Conservation (phyloP, 1,140 invertebrate genomes). For the Sycobia sp. region DNA sequence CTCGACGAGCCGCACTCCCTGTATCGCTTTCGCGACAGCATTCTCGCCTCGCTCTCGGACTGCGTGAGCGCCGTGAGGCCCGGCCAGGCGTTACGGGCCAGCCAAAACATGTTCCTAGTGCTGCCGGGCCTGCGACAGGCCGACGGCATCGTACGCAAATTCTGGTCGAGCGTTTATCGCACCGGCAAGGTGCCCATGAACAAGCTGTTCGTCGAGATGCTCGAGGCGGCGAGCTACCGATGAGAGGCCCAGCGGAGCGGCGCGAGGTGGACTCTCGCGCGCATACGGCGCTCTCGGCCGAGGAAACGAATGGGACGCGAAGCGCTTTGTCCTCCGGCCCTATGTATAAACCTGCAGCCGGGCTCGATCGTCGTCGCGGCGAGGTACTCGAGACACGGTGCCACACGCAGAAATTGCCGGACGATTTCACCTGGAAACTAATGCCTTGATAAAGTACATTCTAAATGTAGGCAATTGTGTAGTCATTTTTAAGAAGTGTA, state of each 20-base stretch:
- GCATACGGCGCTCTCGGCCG: not conserved
- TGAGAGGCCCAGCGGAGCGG: slow-evolving; percentile 40
- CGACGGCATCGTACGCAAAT: slow-evolving; percentile 84
- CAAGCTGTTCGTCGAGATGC: slow-evolving; percentile 96
- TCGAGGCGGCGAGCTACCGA: slow-evolving; percentile 71
- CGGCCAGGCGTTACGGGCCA: slow-evolving; percentile 71
- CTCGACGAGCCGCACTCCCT: slow-evolving; percentile 84
- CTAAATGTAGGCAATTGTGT: no score
- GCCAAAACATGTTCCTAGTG: slow-evolving; percentile 87
- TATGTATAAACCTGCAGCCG: no score
- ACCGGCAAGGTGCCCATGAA: slow-evolving; percentile 92
- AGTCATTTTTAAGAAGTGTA: no score
- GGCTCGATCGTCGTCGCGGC: not conserved
- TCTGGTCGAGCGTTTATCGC: slow-evolving; percentile 87
- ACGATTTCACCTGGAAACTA: not conserved
- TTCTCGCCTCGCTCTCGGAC: slow-evolving; percentile 85
- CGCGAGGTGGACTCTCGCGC: no score
- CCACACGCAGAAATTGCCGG: no score
- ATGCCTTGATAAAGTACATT: slow-evolving; percentile 25
- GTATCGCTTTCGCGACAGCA: slow-evolving; percentile 84
- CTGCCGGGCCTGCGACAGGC: slow-evolving; percentile 88
- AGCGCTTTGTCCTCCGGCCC: not conserved
- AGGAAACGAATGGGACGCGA: not conserved
- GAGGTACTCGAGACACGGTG: no score
- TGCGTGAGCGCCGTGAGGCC: slow-evolving; percentile 78